These are phyloP conservation scores for Muraenolepis orangiensis DNA, from an alignment of 2,797 vertebrate genomes.

Conservation along the genomic window DNA sequence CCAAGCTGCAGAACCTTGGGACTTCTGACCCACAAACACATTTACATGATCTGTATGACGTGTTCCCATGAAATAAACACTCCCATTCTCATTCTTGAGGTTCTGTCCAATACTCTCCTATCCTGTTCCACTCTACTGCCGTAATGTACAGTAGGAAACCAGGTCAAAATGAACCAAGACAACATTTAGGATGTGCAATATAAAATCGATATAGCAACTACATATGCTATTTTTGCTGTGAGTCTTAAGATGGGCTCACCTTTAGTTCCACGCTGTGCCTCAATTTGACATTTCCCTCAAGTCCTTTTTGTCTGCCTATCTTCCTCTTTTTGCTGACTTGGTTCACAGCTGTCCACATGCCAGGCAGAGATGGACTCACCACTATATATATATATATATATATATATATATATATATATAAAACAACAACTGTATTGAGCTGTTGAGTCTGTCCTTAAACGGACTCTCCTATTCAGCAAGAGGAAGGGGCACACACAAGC, in stretches of 20 bases:
- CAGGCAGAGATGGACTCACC: background rate
- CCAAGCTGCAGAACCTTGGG: background rate
- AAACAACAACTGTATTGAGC: no score
- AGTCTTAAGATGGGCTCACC: background rate
- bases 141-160: background rate
- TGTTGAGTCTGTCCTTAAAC: background rate
- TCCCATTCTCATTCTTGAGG: background rate
- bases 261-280: background rate
- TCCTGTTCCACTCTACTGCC: background rate
- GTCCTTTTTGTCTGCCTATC: background rate
- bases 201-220: no score
- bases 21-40: background rate
- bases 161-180: no score
- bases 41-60: background rate
- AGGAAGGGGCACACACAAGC: background rate
- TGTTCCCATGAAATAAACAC: background rate
- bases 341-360: background rate
- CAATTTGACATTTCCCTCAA: background rate
- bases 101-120: background rate
- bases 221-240: background rate
- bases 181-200: background rate
- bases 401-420: no score
- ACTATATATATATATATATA: no score
- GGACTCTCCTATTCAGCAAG: background rate
- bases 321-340: background rate